Evolutionary conservation across 1,140 invertebrate genomes (phyloP).

Genomic region (Papilio xuthus): DNA sequence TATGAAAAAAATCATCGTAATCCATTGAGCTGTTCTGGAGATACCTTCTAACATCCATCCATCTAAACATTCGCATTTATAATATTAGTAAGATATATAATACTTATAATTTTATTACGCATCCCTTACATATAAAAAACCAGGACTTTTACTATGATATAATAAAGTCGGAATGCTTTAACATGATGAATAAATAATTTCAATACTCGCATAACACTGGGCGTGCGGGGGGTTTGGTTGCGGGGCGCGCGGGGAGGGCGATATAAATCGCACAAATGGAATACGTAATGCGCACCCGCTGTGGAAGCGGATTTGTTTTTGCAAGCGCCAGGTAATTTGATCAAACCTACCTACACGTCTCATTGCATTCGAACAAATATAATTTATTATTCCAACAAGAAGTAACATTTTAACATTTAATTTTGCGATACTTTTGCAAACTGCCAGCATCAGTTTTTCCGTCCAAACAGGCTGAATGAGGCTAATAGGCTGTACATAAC

Average conservation of each 20-base stretch:
- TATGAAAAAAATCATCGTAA: too few species aligned
- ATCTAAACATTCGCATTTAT: too few species aligned
- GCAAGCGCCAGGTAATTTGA: constrained; percentile 24
- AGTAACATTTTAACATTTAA: too few species aligned
- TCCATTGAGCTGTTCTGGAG: too few species aligned
- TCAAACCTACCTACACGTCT: neutral
- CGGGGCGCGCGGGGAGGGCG: neutral
- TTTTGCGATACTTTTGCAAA: too few species aligned
- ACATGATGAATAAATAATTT: constrained; percentile 25
- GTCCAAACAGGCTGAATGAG: too few species aligned
- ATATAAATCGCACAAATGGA: constrained; percentile 23
- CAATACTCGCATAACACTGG: constrained; percentile 13
- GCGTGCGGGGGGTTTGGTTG: neutral
- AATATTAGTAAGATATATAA: too few species aligned
- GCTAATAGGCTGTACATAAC: too few species aligned
- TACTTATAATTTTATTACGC: neutral
- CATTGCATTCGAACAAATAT: constrained; percentile 12
- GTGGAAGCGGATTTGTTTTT: constrained; percentile 20
- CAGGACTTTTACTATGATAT: neutral
- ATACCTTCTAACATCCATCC: too few species aligned
- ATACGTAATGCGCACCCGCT: constrained; percentile 6
- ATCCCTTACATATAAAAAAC: constrained; percentile 1
- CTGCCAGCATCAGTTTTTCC: too few species aligned
- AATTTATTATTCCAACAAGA: neutral
- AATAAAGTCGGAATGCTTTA: constrained; percentile 21